Conservation (phyloP, 2,797 vertebrate species). For the Netta rufina region DNA sequence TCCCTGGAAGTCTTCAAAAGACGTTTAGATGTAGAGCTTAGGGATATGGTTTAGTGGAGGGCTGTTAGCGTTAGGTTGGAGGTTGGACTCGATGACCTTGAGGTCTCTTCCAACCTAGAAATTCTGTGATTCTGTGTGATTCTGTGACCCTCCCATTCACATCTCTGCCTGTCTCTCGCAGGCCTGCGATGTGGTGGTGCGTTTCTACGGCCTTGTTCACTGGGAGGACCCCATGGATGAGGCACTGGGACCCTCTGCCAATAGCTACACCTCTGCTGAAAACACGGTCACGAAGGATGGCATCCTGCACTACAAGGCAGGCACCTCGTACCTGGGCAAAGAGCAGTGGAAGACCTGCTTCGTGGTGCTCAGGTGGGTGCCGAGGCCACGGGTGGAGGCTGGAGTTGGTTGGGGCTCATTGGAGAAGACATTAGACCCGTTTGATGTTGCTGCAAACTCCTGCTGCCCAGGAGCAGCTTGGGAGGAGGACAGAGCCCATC, state of each 20-base stretch:
- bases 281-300: constrained; percentile 87
- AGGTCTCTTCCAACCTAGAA: too few relatives aligned
- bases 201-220: constrained; percentile 92
- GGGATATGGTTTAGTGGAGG: too few relatives aligned
- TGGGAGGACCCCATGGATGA: constrained; percentile 96
- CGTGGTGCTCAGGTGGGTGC: constrained; percentile 89
- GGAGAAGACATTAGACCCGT: neutral
- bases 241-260: constrained; percentile 72
- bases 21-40: too few relatives aligned
- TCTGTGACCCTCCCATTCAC: neutral
- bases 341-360: constrained; percentile 96
- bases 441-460: neutral
- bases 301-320: constrained; percentile 86
- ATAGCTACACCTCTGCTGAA: constrained; percentile 54
- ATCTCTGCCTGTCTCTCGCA: constrained; percentile 9
- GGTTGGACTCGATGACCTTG: too few relatives aligned
- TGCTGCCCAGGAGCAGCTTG: neutral
- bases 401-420: neutral
- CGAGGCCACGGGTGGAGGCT: rapidly evolving
- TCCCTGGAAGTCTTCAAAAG: too few relatives aligned
- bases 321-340: constrained; percentile 92
- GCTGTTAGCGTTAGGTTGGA: too few relatives aligned
- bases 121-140: too few relatives aligned
- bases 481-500: neutral
- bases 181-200: constrained; percentile 86